Conservation (phyloP, 2,797 vertebrate genomes). For the Crax fasciolata region DNA sequence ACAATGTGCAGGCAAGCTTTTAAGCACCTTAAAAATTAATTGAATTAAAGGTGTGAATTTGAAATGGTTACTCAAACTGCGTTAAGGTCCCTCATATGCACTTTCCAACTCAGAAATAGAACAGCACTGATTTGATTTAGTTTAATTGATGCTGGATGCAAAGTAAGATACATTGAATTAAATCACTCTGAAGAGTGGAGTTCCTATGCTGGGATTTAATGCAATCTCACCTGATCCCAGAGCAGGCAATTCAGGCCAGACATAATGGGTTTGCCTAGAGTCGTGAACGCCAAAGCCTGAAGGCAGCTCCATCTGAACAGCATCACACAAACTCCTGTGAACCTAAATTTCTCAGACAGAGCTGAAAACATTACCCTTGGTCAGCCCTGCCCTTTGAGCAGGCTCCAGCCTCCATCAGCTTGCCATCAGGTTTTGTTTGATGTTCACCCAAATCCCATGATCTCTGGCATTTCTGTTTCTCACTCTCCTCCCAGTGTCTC, state of each 20-base stretch:
- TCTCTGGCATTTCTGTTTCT: background rate
- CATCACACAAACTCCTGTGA: fast-evolving
- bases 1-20: background rate
- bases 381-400: background rate
- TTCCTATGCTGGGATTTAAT: background rate
- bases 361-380: background rate
- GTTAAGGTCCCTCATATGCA: background rate
- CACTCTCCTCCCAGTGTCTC: background rate
- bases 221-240: background rate
- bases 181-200: background rate
- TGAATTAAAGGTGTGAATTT: slow-evolving; percentile 33
- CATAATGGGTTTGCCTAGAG: background rate
- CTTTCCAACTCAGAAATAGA: background rate
- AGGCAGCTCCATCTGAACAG: background rate
- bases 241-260: background rate
- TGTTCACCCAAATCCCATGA: fast-evolving
- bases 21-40: slow-evolving; percentile 60
- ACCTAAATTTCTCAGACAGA: background rate
- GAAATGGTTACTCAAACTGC: slow-evolving; percentile 8
- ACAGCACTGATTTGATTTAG: slow-evolving; percentile 11
- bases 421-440: fast-evolving
- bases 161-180: background rate
- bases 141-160: background rate
- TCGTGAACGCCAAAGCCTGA: background rate
- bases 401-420: fast-evolving